Percentiles rank a stretch among this genome's conserved stretches.
Evolutionary conservation across 2,797 vertebrate genomes (phyloP).

Genomic region (Cyprinodon diabolis): DNA sequence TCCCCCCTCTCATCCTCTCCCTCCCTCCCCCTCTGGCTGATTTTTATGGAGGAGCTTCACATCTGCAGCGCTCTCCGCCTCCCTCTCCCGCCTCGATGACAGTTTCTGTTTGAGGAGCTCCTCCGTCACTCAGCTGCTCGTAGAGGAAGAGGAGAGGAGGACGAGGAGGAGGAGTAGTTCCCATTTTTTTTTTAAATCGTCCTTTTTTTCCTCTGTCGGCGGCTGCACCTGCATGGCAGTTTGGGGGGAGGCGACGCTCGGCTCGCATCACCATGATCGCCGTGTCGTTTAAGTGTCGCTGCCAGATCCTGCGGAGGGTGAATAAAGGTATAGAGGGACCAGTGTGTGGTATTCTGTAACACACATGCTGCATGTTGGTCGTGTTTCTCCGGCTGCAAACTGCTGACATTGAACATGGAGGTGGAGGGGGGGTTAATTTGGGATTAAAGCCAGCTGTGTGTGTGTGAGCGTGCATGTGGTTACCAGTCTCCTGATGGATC

Average conservation of each 20-base stretch:
- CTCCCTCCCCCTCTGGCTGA: conserved; percentile 26
- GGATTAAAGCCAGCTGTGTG: conserved; percentile 29
- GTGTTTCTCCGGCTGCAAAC: conserved; percentile 37
- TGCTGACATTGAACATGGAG: conserved; percentile 63
- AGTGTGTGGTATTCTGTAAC: conserved; percentile 12
- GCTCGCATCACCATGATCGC: conserved; percentile 91
- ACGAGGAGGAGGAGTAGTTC: conserved; percentile 40
- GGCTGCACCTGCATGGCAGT: conserved; percentile 67
- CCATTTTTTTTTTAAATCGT: neutral
- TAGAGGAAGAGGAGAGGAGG: conserved; percentile 30
- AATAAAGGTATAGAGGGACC: conserved; percentile 89
- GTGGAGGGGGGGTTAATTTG: conserved; percentile 31
- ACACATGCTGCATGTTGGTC: conserved; percentile 18
- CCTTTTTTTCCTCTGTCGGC: conserved; percentile 11
- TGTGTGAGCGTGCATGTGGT: conserved; percentile 9
- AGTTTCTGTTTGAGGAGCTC: conserved; percentile 53
- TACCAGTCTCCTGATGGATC: conserved; percentile 53
- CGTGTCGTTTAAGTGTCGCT: conserved; percentile 99
- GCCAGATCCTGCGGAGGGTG: conserved; percentile 96
- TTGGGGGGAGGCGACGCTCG: conserved; percentile 53
- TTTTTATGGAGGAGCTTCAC: conserved; percentile 64
- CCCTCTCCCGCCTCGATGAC: conserved; percentile 34
- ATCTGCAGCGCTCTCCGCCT: conserved; percentile 58
- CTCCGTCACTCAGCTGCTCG: conserved; percentile 24
- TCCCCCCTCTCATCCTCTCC: conserved; percentile 1